A percentile compares a stretch with the other conserved stretches of the same genome.
Evolutionary conservation across 1,140 invertebrate genomes (phyloP).

Genomic region (Drosophila sturtevanti): DNA sequence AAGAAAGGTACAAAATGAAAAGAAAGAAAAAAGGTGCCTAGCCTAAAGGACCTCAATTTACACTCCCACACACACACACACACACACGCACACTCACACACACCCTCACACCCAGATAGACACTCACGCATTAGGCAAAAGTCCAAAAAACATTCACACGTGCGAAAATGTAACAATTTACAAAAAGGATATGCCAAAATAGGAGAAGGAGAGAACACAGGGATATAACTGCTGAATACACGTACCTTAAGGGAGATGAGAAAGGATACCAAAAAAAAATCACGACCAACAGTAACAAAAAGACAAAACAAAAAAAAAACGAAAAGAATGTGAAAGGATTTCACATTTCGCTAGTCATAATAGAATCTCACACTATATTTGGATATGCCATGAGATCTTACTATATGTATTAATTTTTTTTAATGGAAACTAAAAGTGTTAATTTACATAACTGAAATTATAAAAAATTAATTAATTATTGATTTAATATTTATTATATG

Average conservation of each 20-base stretch:
- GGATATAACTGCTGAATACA: not conserved
- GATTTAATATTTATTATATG: too few species aligned
- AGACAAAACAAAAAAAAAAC: not conserved
- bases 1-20: conserved; percentile 34
- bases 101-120: not conserved
- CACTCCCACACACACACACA: conserved; percentile 34
- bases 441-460: too few species aligned
- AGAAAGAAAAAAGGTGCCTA: conserved; percentile 58
- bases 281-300: not conserved
- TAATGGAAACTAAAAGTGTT: too few species aligned
- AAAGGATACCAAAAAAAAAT: not conserved
- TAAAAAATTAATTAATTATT: too few species aligned
- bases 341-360: not conserved
- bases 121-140: conserved; percentile 31
- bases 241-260: not conserved
- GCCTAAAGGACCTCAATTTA: conserved; percentile 66
- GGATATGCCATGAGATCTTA: too few species aligned
- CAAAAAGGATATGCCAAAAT: conserved; percentile 59
- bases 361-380: too few species aligned
- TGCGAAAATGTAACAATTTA: conserved; percentile 75
- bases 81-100: conserved; percentile 19
- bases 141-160: conserved; percentile 51
- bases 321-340: not conserved
- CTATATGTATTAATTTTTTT: too few species aligned
- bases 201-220: not conserved